phyloP scores from a whole-genome alignment of 35 echinoderm and acorn worm genomes.

The Stichopus chloronotus region DNA sequence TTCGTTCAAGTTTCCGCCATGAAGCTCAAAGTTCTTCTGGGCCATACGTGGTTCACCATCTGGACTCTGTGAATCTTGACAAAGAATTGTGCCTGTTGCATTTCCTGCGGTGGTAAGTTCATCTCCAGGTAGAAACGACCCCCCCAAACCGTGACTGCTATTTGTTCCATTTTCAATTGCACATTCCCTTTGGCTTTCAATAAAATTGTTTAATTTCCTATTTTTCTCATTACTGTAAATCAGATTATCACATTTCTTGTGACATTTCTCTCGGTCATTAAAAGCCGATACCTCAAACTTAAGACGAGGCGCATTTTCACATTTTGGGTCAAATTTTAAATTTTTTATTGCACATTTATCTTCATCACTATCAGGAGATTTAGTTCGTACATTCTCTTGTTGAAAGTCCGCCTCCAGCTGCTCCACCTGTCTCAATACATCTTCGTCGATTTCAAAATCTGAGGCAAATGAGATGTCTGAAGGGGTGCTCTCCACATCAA shows the following conservation, averaged over 20 bases:
- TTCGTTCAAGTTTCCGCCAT: no score
- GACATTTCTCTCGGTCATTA: not conserved
- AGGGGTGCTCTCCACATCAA: not conserved
- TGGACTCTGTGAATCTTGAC: slow-evolving; percentile 68
- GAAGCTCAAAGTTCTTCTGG: not conserved
- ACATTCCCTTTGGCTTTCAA: slow-evolving; percentile 16
- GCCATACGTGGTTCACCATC: not conserved
- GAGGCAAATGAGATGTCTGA: slow-evolving; percentile 52
- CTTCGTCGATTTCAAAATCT: slow-evolving; percentile 85
- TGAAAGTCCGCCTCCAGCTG: slow-evolving; percentile 80
- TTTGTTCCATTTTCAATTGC: slow-evolving; percentile 3
- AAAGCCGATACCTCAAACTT: no score
- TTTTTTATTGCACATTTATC: not conserved
- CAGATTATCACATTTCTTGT: not conserved
- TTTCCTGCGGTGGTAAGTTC: not conserved
- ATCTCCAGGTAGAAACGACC: not conserved
- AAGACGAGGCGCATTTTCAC: not conserved
- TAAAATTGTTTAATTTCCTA: not conserved
- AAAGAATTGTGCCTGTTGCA: slow-evolving; percentile 27
- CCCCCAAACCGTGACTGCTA: not conserved
- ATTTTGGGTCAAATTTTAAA: not conserved
- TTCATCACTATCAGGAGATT: not conserved
- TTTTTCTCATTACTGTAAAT: not conserved
- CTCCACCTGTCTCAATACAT: slow-evolving; percentile 66
- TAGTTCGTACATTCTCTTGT: not conserved